Conservation (phyloP, 2,113 vertebrate species). For the Piliocolobus tephrosceles region DNA sequence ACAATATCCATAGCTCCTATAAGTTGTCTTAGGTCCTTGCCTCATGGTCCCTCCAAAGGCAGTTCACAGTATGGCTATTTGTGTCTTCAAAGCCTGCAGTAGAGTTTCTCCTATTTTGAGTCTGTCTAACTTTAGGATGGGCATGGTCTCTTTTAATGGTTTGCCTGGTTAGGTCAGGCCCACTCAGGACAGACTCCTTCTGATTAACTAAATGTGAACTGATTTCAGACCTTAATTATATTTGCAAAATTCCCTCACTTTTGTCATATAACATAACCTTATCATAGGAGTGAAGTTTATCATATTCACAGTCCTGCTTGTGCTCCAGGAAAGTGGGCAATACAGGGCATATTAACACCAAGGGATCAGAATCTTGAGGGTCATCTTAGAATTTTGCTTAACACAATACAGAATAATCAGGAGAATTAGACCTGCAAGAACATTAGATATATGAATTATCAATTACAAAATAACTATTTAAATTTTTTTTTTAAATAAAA, state of each 20-base stretch:
- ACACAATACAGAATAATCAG: not conserved
- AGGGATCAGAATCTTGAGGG: not conserved
- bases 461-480: not conserved
- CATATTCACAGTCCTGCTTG: not conserved
- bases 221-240: not conserved
- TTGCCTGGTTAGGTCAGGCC: not conserved
- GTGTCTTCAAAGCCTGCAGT: not conserved
- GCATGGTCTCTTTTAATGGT: not conserved
- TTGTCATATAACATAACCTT: not conserved
- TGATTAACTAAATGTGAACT: not conserved
- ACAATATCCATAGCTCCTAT: not conserved
- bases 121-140: not conserved
- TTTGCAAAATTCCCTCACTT: not conserved
- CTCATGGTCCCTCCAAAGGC: not conserved
- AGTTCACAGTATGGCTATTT: not conserved
- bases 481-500: not conserved
- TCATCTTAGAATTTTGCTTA: not conserved
- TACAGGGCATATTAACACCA: not conserved
- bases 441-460: not conserved
- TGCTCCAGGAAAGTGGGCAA: not conserved
- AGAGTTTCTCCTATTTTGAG: not conserved
- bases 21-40: not conserved
- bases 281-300: not conserved
- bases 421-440: not conserved
- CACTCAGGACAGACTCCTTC: not conserved